Conservation (phyloP, 2,888 invertebrate species). For the Latrodectus elegans region DNA sequence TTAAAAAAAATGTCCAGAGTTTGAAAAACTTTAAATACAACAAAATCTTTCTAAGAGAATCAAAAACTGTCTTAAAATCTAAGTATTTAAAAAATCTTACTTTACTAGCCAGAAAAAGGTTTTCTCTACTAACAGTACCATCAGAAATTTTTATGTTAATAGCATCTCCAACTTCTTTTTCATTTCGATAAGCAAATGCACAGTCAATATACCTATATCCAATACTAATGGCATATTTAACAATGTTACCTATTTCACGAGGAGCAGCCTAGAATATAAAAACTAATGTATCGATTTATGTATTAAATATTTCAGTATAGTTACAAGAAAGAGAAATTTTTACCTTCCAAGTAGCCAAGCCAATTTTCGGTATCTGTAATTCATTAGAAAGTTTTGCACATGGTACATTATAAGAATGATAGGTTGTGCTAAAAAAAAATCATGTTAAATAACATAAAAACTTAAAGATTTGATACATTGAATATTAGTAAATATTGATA, state of each 20-base stretch:
- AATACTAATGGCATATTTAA: slow-evolving; percentile 73
- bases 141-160: slow-evolving; percentile 73
- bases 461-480: too few relatives aligned
- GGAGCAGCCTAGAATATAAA: slow-evolving; percentile 79
- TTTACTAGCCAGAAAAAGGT: slow-evolving; percentile 75
- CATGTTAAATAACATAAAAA: too few relatives aligned
- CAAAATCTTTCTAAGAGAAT: too few relatives aligned
- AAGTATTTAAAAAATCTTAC: slow-evolving; percentile 67
- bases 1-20: too few relatives aligned
- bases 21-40: too few relatives aligned
- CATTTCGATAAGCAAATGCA: slow-evolving; percentile 74
- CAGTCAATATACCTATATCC: slow-evolving; percentile 75
- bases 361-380: slow-evolving; percentile 72
- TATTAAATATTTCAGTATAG: too few relatives aligned
- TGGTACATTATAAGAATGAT: too few relatives aligned
- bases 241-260: slow-evolving; percentile 73
- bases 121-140: slow-evolving; percentile 74
- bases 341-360: slow-evolving; percentile 73
- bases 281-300: too few relatives aligned
- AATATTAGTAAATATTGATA: too few relatives aligned
- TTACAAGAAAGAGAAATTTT: neutral
- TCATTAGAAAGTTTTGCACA: slow-evolving; percentile 54
- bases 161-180: slow-evolving; percentile 74
- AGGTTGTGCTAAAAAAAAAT: too few relatives aligned
- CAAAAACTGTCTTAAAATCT: too few relatives aligned